These are phyloP conservation scores for Calephelis perditalis DNA, from an alignment of 2,888 invertebrate species.

Conservation along the genomic window DNA sequence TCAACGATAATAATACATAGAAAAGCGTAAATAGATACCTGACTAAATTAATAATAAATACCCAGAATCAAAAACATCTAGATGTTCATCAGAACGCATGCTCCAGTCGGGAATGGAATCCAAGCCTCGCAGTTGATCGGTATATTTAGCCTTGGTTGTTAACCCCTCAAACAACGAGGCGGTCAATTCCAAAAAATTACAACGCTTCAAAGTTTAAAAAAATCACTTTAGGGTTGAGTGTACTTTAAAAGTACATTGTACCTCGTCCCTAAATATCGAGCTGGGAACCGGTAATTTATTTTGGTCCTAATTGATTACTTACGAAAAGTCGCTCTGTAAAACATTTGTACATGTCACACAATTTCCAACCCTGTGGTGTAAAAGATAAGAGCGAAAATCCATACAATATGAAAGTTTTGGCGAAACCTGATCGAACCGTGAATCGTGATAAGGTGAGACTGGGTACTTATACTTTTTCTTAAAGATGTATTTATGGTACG, in stretches of 20 bases:
- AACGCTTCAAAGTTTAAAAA: background rate
- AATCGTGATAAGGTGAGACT: slow-evolving; percentile 1
- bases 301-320: slow-evolving; percentile 12
- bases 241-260: slow-evolving; percentile 7
- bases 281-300: slow-evolving; percentile 4
- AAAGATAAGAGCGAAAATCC: background rate
- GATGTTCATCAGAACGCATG: no score
- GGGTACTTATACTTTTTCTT: background rate
- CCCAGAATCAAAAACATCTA: no score
- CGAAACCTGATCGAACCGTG: slow-evolving; percentile 9
- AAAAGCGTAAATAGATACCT: no score
- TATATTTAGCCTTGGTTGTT: no score
- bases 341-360: background rate
- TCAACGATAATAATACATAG: no score
- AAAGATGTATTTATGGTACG: background rate
- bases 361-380: background rate
- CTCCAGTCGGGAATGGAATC: no score
- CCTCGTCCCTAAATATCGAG: slow-evolving; percentile 6
- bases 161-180: no score
- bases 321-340: slow-evolving; percentile 7
- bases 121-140: no score
- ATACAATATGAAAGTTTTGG: background rate
- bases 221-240: background rate
- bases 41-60: no score
- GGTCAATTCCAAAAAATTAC: no score